phyloP scores from a whole-genome alignment of 2,888 invertebrate species.

The Diachrysia chrysitis region DNA sequence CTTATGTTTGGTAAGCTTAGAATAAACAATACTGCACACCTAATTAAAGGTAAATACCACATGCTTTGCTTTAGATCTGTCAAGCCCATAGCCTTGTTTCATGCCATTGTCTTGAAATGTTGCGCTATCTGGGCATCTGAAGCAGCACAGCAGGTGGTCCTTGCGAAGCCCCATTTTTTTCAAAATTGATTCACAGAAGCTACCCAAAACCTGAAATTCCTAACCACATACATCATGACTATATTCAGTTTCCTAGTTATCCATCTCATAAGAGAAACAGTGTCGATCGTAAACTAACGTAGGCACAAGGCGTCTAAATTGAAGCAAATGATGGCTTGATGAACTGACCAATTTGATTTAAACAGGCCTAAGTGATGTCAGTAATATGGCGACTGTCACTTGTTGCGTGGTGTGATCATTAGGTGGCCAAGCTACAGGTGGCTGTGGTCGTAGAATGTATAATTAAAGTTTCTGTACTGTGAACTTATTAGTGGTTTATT shows the following conservation, averaged over 20 bases:
- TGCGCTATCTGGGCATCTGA: too few species aligned
- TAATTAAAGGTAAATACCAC: too few species aligned
- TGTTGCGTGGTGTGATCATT: slow-evolving; percentile 15
- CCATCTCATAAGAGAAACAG: slow-evolving; percentile 35
- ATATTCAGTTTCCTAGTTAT: slow-evolving; percentile 26
- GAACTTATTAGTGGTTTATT: too few species aligned
- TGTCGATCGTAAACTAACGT: slow-evolving; percentile 29
- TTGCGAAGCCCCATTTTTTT: neutral
- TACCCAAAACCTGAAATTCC: neutral
- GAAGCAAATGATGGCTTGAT: slow-evolving; percentile 43
- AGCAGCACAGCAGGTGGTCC: too few species aligned
- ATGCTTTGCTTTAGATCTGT: too few species aligned
- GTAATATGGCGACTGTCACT: slow-evolving; percentile 25
- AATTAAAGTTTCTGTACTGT: neutral
- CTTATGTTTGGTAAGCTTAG: too few species aligned
- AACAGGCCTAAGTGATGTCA: slow-evolving; percentile 41
- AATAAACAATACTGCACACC: too few species aligned
- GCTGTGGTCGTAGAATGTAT: neutral
- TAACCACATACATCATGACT: slow-evolving; percentile 29
- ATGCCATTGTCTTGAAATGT: too few species aligned
- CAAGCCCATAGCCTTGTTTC: too few species aligned
- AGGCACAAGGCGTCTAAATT: slow-evolving; percentile 36
- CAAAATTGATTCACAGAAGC: too few species aligned
- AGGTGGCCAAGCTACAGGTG: neutral
- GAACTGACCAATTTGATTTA: slow-evolving; percentile 40